Conservation (phyloP, 2,888 invertebrate species). For the Lasioglossum figueresi region DNA sequence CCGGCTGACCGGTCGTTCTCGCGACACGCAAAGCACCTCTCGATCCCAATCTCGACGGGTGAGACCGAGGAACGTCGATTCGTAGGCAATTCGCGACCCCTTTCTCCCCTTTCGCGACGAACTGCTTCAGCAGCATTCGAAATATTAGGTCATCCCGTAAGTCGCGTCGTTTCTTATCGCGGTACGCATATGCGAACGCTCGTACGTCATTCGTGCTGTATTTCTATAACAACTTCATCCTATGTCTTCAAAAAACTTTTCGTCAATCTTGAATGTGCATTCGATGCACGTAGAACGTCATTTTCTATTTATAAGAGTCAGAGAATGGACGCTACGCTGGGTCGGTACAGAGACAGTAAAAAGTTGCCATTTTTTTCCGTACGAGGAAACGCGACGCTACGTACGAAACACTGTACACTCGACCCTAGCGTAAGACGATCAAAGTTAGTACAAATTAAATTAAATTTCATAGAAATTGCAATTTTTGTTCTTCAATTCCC, state of each 20-base stretch:
- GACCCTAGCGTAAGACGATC: too few species aligned
- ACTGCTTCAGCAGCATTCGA: too few species aligned
- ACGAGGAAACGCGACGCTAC: too few species aligned
- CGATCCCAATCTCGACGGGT: constrained; percentile 59
- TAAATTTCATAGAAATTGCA: not conserved
- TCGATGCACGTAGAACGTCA: too few species aligned
- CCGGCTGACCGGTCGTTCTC: constrained; percentile 31
- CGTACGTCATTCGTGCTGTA: not conserved
- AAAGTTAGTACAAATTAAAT: not conserved
- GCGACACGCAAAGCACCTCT: constrained; percentile 44
- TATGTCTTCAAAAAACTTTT: not conserved
- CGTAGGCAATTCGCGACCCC: not conserved
- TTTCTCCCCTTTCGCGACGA: not conserved
- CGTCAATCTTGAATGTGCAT: not conserved
- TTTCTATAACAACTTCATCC: not conserved
- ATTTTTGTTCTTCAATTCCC: not conserved
- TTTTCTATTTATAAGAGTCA: too few species aligned
- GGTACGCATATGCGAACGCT: not conserved
- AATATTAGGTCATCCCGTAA: not conserved
- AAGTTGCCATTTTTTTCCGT: too few species aligned
- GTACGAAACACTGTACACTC: too few species aligned
- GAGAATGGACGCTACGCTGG: too few species aligned
- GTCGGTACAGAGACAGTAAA: too few species aligned
- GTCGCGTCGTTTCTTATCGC: not conserved
- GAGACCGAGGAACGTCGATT: not conserved